Base-by-base conservation (phyloP, 2,888 invertebrate genomes). In the Rhogogaster chlorosoma region DNA sequence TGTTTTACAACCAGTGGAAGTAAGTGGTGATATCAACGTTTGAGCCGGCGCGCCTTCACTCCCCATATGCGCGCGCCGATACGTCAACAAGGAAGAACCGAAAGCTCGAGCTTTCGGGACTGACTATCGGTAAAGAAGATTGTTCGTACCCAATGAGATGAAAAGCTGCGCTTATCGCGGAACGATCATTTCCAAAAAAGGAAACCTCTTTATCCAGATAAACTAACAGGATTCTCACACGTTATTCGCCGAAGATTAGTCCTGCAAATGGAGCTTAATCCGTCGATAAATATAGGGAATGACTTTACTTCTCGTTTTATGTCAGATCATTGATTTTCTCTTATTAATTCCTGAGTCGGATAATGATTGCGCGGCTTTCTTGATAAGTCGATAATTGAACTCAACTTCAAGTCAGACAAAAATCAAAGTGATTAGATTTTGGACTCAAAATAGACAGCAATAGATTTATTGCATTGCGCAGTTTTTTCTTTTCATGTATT, bases 11-110 rank as follows among this genome's bases (percentile, higher is more conserved):
- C 87, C 84, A 85, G 85, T 45, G 85, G 45, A 71, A 78, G 86
- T 84, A 86, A 80, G 84, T 84, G 77, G 84, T 77, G 87, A 87
- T 87, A 88, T 88, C 86, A 88, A 88, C 85, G 87, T 88, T 88
- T 87, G 87, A 86, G 86, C 87, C 85, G 83, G 85, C 86, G 86
- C 88, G 86, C 87, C 12, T 49, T 83, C 18, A 7, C 49, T 36
- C 67, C 77, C 42, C 85, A 86, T 86, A 61, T 77, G 88, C 88
- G 88, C 88, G 86, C 78, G 61, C 61, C 61, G 80, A 36, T 36
- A 5, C 36, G 57, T 38, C 80, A 15, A 36, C 22, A 80, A 61
- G 15, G 22, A 29, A 38, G 80, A 36, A 9, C 1, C 57, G 78
- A 61, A 78, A 78, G 78, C 57, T 61, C 32, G 6, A 32, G 71